These are phyloP conservation scores for Acomys russatus DNA, from an alignment of 2,797 vertebrate genomes.

Conservation along the genomic window DNA sequence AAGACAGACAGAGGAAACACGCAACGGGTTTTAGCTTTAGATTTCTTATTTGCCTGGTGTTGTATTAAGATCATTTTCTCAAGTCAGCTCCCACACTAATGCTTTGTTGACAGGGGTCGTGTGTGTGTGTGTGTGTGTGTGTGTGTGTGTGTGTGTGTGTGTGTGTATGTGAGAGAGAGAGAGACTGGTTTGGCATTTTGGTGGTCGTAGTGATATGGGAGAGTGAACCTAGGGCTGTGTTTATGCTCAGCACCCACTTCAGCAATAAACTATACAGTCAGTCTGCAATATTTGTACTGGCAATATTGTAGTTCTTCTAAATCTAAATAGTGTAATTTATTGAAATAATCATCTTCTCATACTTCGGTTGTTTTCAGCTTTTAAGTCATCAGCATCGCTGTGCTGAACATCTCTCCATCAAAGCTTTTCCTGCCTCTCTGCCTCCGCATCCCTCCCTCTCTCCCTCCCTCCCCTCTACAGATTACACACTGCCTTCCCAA, in stretches of 20 bases:
- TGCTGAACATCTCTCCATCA: background rate
- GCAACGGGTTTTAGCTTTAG: background rate
- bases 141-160: too few relatives aligned
- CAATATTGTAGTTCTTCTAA: background rate
- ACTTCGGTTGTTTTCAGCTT: background rate
- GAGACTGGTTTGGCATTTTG: background rate
- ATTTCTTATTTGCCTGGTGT: background rate
- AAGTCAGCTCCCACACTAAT: background rate
- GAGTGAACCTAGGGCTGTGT: background rate
- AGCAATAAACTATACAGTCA: background rate
- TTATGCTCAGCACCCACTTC: background rate
- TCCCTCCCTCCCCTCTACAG: background rate
- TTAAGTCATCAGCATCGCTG: background rate
- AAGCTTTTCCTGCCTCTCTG: background rate
- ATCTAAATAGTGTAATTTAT: background rate
- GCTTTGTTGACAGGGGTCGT: background rate
- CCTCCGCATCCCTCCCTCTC: background rate
- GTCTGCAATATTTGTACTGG: background rate
- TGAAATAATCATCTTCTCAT: background rate
- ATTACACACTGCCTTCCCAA: conserved; percentile 17
- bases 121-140: too few relatives aligned
- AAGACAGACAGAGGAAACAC: background rate
- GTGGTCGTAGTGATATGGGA: too few relatives aligned
- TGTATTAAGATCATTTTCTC: background rate
- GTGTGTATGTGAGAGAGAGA: too few relatives aligned